Evolutionary conservation across 1,140 invertebrate genomes (phyloP).

Genomic region (Macrosteles quadrilineatus): DNA sequence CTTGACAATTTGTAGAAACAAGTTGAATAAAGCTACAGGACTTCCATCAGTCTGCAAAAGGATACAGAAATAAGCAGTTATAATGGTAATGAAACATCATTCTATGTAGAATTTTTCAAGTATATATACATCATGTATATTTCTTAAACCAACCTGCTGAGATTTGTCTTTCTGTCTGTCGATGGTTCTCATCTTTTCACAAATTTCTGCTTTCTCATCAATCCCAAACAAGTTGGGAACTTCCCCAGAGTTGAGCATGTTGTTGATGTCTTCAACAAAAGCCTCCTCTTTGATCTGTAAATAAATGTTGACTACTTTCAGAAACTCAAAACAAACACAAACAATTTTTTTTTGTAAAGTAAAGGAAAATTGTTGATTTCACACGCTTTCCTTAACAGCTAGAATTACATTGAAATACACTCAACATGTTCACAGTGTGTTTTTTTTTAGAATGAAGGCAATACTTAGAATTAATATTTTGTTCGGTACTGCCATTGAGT

Average conservation of each 20-base stretch:
- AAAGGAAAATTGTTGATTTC: too few relatives aligned
- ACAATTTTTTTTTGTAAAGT: too few relatives aligned
- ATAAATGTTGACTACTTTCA: too few relatives aligned
- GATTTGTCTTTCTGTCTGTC: slow-evolving; percentile 89
- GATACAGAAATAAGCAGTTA: neutral
- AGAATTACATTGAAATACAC: too few relatives aligned
- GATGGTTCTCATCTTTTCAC: slow-evolving; percentile 90
- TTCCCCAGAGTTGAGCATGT: slow-evolving; percentile 92
- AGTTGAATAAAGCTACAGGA: slow-evolving; percentile 86
- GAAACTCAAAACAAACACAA: too few relatives aligned
- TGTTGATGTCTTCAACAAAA: slow-evolving; percentile 93
- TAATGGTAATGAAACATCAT: too few relatives aligned
- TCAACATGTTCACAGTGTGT: too few relatives aligned
- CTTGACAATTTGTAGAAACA: slow-evolving; percentile 85
- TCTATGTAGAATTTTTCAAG: neutral
- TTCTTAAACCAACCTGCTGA: slow-evolving; percentile 58
- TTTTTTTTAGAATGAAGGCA: too few relatives aligned
- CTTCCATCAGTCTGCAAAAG: slow-evolving; percentile 85
- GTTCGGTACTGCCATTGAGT: too few relatives aligned
- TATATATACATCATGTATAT: neutral
- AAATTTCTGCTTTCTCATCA: slow-evolving; percentile 91
- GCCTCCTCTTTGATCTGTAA: slow-evolving; percentile 87
- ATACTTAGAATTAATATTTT: too few relatives aligned
- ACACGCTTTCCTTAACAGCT: too few relatives aligned
- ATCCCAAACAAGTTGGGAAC: slow-evolving; percentile 86